Base-by-base conservation (phyloP, 1,140 invertebrate species). In the Zaprionus ghesquierei region DNA sequence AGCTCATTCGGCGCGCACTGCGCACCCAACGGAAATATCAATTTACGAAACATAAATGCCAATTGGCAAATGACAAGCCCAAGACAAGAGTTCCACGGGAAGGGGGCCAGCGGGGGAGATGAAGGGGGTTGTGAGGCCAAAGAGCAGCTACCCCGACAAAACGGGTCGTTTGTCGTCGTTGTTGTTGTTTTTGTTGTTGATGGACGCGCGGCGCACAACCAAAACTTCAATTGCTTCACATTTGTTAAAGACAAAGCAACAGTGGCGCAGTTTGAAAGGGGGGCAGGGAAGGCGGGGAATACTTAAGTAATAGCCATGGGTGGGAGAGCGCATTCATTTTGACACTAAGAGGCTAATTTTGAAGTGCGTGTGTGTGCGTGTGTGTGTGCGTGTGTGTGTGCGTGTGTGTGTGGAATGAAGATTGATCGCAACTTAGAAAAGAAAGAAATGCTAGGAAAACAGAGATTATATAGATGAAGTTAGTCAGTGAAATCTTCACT, bases 31-130 rank as follows among this genome's bases (percentile, higher is more conserved):
- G 77, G 77, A 79, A 79, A 75, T 79, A 77, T 77, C 75, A 79
- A 79, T 79, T 79, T 77, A 79, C 70, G 49, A 73, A 55, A 77
- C 69, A 75, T 62, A 75, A 77, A 73, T 65, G 69, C 59, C 77
- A 79, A 79, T 79, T 79, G 77, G 69, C 77, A 77, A 79, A 60
- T 72, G 73, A 78, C 76, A 76, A 58, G 58, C 56, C 68, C 71
- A 75, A 70, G 65, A 75, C 60, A 29, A 78, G 50, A 55, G 59
- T 58, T 10, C 46, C 60, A 69, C 5, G n/a, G 20, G 38, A 53
- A 20, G 25, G 6, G 51, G 8, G 29, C 15, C 3, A 15, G 46
- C 22, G 18, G 35, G 12, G 41, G 1, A 27, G 4, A 6, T 4
- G 25, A 27, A 27, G 25, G 25, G 25, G 22, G 15, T 22, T 13